phyloP scores from a whole-genome alignment of 2,797 vertebrate species.

The Mastacembelus armatus region DNA sequence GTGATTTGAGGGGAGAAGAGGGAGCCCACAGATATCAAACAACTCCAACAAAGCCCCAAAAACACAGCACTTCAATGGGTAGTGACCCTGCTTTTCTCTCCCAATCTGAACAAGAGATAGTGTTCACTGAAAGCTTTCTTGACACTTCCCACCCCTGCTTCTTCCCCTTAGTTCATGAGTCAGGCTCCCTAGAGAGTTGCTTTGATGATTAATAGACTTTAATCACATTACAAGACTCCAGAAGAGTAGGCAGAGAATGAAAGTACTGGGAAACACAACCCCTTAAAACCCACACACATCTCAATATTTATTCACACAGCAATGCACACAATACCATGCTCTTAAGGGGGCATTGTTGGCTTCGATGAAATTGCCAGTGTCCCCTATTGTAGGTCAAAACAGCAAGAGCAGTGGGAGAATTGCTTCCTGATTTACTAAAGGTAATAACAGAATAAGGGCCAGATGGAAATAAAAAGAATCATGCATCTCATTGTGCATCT shows the following conservation, averaged over 20 bases:
- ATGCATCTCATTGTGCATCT: slow-evolving; percentile 3
- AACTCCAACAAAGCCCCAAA: slow-evolving; percentile 68
- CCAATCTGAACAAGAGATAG: slow-evolving; percentile 77
- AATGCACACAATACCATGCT: slow-evolving; percentile 57
- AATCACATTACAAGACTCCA: slow-evolving; percentile 89
- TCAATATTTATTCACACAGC: slow-evolving; percentile 78
- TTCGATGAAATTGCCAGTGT: slow-evolving; percentile 39
- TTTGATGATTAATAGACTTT: slow-evolving; percentile 90
- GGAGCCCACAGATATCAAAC: slow-evolving; percentile 70
- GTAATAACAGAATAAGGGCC: slow-evolving; percentile 13
- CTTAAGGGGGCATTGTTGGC: slow-evolving; percentile 47
- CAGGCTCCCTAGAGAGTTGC: slow-evolving; percentile 85
- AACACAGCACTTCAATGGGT: slow-evolving; percentile 67
- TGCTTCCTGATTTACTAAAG: neutral
- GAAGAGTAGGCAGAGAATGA: slow-evolving; percentile 85
- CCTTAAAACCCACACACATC: slow-evolving; percentile 71
- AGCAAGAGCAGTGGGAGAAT: slow-evolving; percentile 23
- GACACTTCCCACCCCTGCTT: slow-evolving; percentile 86
- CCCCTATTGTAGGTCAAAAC: slow-evolving; percentile 38
- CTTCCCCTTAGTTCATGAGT: slow-evolving; percentile 84
- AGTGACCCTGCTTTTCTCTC: slow-evolving; percentile 79
- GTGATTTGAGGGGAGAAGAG: slow-evolving; percentile 57
- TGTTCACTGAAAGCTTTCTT: slow-evolving; percentile 83
- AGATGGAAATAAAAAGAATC: slow-evolving; percentile 17
- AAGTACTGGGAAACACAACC: slow-evolving; percentile 84